phyloP scores from a whole-genome alignment of 2,888 invertebrate genomes.

The Anthrax anthrax region DNA sequence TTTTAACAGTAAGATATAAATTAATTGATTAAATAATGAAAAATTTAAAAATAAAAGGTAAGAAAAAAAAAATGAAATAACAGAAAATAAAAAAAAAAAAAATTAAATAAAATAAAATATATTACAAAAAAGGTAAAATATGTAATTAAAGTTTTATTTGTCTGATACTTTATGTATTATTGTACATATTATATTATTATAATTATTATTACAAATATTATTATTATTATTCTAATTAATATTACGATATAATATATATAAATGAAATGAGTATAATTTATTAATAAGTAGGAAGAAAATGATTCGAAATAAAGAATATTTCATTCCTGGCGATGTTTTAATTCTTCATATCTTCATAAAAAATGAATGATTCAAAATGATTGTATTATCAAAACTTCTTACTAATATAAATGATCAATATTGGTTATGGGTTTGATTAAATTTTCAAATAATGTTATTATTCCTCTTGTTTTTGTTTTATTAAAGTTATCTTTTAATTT shows the following conservation, averaged over 20 bases:
- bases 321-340: neutral
- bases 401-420: too few relatives aligned
- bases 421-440: too few relatives aligned
- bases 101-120: neutral
- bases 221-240: neutral
- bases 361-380: too few relatives aligned
- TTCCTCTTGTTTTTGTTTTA: too few relatives aligned
- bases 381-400: too few relatives aligned
- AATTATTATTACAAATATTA: neutral
- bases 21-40: neutral
- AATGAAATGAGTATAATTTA: neutral
- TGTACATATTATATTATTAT: too few relatives aligned
- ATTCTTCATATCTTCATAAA: neutral
- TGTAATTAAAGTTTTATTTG: too few relatives aligned
- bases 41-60: neutral
- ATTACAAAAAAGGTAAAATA: too few relatives aligned
- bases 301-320: neutral
- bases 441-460: too few relatives aligned
- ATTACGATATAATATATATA: neutral
- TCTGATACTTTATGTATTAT: neutral
- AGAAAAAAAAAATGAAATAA: neutral
- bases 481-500: too few relatives aligned
- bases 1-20: too few relatives aligned
- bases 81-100: neutral
- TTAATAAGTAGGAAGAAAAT: neutral